Conservation (phyloP, 2,113 vertebrate species). For the Geothlypis trichas region DNA sequence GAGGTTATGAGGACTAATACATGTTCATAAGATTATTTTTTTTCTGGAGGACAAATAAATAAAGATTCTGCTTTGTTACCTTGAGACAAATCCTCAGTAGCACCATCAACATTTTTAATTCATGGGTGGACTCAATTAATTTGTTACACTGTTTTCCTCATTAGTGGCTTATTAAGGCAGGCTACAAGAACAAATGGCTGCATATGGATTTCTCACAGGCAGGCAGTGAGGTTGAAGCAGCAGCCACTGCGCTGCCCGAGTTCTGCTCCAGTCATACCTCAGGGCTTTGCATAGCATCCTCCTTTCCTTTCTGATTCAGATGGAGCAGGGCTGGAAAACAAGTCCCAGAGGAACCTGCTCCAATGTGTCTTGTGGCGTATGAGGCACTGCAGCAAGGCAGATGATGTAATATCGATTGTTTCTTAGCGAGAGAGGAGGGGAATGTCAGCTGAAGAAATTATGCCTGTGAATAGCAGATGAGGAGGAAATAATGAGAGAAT, state of each 20-base stretch:
- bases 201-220: slow-evolving; percentile 37
- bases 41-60: neutral
- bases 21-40: neutral
- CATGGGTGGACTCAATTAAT: slow-evolving; percentile 8
- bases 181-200: slow-evolving; percentile 23
- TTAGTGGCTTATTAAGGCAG: slow-evolving; percentile 47
- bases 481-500: slow-evolving; percentile 63
- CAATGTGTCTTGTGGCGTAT: slow-evolving; percentile 54
- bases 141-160: neutral
- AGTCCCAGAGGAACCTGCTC: slow-evolving; percentile 55
- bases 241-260: neutral
- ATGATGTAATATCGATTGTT: slow-evolving; percentile 75
- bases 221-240: neutral
- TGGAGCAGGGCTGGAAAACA: slow-evolving; percentile 41
- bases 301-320: slow-evolving; percentile 40
- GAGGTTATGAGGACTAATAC: neutral
- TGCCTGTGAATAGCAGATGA: slow-evolving; percentile 60
- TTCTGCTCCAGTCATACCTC: slow-evolving; percentile 24
- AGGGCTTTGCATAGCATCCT: slow-evolving; percentile 33
- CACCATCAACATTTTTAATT: neutral
- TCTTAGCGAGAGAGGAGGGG: slow-evolving; percentile 68
- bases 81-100: neutral
- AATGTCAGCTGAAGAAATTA: slow-evolving; percentile 65
- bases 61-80: neutral
- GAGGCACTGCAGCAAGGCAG: slow-evolving; percentile 52